Percentiles rank a stretch among this genome's conserved stretches.
phyloP scores from a whole-genome alignment of 2,888 invertebrate species.

The Melipona bicolor region DNA sequence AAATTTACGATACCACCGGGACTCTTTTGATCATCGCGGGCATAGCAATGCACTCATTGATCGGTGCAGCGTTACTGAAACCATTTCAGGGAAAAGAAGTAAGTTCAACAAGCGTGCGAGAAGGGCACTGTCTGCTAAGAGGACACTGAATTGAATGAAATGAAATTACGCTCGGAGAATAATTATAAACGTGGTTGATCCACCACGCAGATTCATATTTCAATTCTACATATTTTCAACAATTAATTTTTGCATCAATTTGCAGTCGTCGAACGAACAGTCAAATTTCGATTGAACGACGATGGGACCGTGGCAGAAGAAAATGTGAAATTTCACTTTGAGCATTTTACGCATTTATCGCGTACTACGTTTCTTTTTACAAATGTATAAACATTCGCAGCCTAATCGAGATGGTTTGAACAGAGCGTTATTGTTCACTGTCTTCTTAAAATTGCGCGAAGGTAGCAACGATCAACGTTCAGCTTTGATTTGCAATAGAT shows the following conservation, averaged over 20 bases:
- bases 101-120: conserved; percentile 40
- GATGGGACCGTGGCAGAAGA: too few species aligned
- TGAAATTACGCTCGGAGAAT: too few species aligned
- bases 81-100: conserved; percentile 80
- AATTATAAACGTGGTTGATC: too few species aligned
- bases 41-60: conserved; percentile 84
- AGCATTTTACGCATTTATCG: too few species aligned
- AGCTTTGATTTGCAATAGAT: conserved; percentile 57
- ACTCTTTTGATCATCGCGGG: conserved; percentile 85
- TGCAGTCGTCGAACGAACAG: too few species aligned
- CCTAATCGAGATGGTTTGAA: neutral
- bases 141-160: conserved; percentile 11
- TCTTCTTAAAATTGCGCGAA: conserved; percentile 19
- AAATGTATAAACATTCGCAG: neutral
- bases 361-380: too few species aligned
- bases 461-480: conserved; percentile 38
- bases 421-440: conserved; percentile 10
- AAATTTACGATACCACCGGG: conserved; percentile 81
- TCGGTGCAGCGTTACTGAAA: conserved; percentile 84
- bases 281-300: neutral
- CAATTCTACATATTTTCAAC: too few species aligned
- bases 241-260: too few species aligned
- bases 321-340: neutral
- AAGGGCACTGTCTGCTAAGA: conserved; percentile 10
- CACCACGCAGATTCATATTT: too few species aligned